Percentiles rank a stretch among this genome's conserved stretches.
phyloP scores from a whole-genome alignment of 1,140 invertebrate genomes.

The Eurosta solidaginis region DNA sequence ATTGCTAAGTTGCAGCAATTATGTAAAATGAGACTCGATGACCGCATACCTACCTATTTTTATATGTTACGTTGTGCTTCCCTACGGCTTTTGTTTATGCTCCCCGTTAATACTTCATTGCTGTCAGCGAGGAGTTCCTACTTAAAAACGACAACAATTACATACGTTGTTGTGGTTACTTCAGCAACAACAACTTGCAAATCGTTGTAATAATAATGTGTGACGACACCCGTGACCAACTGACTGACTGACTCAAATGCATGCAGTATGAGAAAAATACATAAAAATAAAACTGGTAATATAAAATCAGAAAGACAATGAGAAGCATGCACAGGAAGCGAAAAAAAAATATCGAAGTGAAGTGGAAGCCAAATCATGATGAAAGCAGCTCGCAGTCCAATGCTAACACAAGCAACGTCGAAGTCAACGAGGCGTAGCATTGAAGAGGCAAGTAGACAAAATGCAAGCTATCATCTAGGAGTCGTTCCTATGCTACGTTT shows the following conservation, averaged over 20 bases:
- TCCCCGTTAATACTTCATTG: neutral
- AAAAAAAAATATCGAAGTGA: neutral
- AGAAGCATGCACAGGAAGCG: neutral
- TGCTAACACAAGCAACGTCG: neutral
- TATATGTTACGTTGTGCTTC: neutral
- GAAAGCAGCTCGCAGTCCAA: neutral
- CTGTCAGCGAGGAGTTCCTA: neutral
- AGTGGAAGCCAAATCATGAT: neutral
- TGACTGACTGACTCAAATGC: constrained; percentile 45
- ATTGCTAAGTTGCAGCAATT: constrained; percentile 29
- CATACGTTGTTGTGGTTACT: constrained; percentile 5
- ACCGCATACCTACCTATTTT: neutral
- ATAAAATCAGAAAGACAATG: constrained; percentile 20
- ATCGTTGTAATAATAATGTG: constrained; percentile 33
- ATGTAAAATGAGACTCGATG: constrained; percentile 25
- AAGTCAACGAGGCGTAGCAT: neutral
- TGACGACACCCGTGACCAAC: constrained; percentile 55
- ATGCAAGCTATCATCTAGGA: neutral
- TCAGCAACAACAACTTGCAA: constrained; percentile 31
- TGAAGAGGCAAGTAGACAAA: neutral
- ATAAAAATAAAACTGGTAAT: constrained; percentile 6
- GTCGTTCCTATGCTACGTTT: neutral
- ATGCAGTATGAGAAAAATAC: constrained; percentile 3
- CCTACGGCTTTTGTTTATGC: too few species aligned
- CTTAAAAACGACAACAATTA: neutral